Evolutionary conservation across 2,113 vertebrate species (phyloP).

Genomic region (Myodes glareolus): DNA sequence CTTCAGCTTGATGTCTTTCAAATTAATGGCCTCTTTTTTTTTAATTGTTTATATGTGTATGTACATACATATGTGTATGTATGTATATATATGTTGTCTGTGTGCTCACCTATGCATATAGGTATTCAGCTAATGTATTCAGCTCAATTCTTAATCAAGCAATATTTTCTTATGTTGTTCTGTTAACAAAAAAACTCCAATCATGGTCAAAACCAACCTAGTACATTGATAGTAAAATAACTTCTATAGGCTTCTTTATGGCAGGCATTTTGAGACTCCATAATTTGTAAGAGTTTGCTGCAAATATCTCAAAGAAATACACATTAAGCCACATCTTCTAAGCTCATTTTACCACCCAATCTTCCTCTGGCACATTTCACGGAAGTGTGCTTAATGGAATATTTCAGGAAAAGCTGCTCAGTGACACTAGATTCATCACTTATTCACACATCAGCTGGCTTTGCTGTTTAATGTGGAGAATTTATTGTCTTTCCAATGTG

Average conservation of each 20-base stretch:
- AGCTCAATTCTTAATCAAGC: conserved; percentile 47
- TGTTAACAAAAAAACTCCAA: not conserved
- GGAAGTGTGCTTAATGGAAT: conserved; percentile 27
- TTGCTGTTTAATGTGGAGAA: not conserved
- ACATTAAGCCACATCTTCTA: conserved; percentile 29
- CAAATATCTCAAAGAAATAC: conserved; percentile 49
- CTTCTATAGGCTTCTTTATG: conserved; percentile 1
- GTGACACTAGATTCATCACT: not conserved
- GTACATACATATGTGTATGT: not conserved
- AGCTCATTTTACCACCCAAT: conserved; percentile 47
- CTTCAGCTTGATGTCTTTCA: not conserved
- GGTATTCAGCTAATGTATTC: not conserved
- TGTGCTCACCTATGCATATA: not conserved
- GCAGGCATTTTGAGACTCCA: not conserved
- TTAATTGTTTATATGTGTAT: not conserved
- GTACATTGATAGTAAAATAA: not conserved
- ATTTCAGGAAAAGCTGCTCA: conserved; percentile 17
- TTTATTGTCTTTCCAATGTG: not conserved
- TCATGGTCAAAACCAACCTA: not conserved
- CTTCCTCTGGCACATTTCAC: conserved; percentile 44
- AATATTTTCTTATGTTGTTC: not conserved
- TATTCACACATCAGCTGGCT: not conserved
- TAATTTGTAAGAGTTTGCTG: conserved; percentile 2
- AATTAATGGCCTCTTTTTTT: not conserved
- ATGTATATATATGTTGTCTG: not conserved